Conservation (phyloP, 1,140 invertebrate genomes). For the Tetramorium simillimum region DNA sequence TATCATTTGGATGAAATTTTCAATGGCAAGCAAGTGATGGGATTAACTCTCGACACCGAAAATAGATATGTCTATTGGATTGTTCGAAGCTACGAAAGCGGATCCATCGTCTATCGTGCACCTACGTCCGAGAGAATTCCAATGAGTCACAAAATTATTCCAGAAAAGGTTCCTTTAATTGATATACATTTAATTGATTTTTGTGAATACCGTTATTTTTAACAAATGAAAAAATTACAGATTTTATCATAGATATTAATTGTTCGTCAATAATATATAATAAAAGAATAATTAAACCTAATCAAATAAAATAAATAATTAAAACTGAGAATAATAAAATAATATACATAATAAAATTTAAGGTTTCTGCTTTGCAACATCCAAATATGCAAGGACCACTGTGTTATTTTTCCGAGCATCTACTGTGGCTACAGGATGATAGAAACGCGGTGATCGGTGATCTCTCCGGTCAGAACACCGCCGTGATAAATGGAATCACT, state of each 20-base stretch:
- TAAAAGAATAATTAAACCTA: neutral
- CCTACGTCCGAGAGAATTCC: slow-evolving; percentile 87
- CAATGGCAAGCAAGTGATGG: slow-evolving; percentile 93
- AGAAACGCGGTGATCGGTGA: slow-evolving; percentile 92
- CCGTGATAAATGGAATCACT: slow-evolving; percentile 88
- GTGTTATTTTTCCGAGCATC: slow-evolving; percentile 91
- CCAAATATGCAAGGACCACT: slow-evolving; percentile 88
- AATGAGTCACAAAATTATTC: slow-evolving; percentile 79
- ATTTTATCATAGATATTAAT: neutral
- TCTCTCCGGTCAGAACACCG: slow-evolving; percentile 90
- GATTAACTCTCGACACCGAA: slow-evolving; percentile 92
- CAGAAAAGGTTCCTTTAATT: slow-evolving; percentile 78
- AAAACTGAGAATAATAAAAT: neutral
- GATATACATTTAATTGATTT: slow-evolving; percentile 37
- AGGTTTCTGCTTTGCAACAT: slow-evolving; percentile 84
- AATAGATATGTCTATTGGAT: slow-evolving; percentile 92
- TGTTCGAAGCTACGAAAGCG: slow-evolving; percentile 89
- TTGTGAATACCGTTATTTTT: neutral
- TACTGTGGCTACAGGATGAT: slow-evolving; percentile 93
- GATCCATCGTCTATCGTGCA: slow-evolving; percentile 90
- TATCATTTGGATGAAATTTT: slow-evolving; percentile 92
- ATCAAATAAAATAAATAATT: neutral
- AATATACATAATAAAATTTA: slow-evolving; percentile 23
- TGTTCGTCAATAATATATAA: neutral
- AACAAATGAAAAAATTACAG: neutral